Conservation (phyloP, 2,888 invertebrate genomes). For the Lordiphosa andalusiaca region DNA sequence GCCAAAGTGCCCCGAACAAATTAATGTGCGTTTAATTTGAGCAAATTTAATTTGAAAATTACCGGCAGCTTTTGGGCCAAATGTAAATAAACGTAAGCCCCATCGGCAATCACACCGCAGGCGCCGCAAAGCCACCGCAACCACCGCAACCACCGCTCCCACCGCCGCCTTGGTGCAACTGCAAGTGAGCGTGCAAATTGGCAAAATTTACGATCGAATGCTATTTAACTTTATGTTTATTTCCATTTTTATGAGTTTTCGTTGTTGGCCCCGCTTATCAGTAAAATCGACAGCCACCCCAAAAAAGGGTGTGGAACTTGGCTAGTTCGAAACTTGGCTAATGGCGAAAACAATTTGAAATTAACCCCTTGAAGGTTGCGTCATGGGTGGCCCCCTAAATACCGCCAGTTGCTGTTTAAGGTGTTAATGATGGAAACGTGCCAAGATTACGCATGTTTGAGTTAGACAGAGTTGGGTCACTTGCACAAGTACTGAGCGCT, state of each 20-base stretch:
- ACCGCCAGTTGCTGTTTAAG: too few relatives aligned
- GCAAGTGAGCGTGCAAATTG: conserved; percentile 41
- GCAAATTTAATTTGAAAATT: conserved; percentile 49
- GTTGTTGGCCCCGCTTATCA: conserved; percentile 3
- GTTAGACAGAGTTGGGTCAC: too few relatives aligned
- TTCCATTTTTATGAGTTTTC: conserved; percentile 24
- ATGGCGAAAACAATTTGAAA: too few relatives aligned
- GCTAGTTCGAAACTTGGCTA: conserved; percentile 7
- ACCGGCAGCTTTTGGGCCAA: conserved; percentile 12
- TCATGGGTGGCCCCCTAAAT: too few relatives aligned
- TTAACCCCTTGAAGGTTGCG: too few relatives aligned
- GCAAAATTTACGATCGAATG: conserved; percentile 40
- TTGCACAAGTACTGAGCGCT: too few relatives aligned
- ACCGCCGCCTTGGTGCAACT: background rate
- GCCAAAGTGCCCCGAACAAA: conserved; percentile 42
- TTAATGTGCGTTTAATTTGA: conserved; percentile 70
- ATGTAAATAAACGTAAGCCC: conserved; percentile 27
- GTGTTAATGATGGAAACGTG: too few relatives aligned
- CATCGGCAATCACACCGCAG: background rate
- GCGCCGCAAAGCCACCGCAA: conserved; percentile 2
- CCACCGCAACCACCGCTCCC: conserved; percentile 12
- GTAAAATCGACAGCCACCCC: background rate
- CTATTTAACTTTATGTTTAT: conserved; percentile 44
- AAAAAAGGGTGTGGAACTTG: too few relatives aligned
- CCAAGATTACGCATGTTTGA: background rate